phyloP scores from a whole-genome alignment of 2,888 invertebrate genomes.

The Melinaea marsaeus region DNA sequence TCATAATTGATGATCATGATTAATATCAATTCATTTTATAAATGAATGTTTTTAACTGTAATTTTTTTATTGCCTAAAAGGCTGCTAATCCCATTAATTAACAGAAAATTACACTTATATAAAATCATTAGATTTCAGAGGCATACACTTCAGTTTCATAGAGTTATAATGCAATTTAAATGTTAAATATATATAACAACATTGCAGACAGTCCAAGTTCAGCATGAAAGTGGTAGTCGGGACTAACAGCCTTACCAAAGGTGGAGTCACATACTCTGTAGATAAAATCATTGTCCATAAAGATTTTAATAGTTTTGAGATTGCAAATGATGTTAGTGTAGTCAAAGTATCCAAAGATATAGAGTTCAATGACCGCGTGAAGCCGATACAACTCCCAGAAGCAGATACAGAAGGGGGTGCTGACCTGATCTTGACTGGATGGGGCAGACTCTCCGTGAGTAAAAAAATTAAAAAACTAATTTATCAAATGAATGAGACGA shows the following conservation, averaged over 20 bases:
- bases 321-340: slow-evolving; percentile 69
- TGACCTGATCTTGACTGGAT: slow-evolving; percentile 61
- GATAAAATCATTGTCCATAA: slow-evolving; percentile 61
- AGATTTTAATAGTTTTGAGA: slow-evolving; percentile 49
- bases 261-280: slow-evolving; percentile 60
- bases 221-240: slow-evolving; percentile 62
- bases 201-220: slow-evolving; percentile 33
- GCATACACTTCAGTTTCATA: too few species aligned
- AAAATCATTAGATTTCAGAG: too few species aligned
- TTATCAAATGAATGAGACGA: background rate
- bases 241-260: slow-evolving; percentile 59
- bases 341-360: slow-evolving; percentile 53
- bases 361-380: slow-evolving; percentile 48
- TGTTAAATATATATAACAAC: background rate
- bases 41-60: too few species aligned
- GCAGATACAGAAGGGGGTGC: slow-evolving; percentile 50
- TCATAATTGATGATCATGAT: too few species aligned
- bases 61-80: too few species aligned
- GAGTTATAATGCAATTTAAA: background rate
- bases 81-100: too few species aligned
- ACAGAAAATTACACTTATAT: too few species aligned
- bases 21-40: too few species aligned
- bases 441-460: slow-evolving; percentile 61
- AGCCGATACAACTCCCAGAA: slow-evolving; percentile 54
- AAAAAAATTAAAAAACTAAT: background rate